Conservation (phyloP, 2,797 vertebrate genomes). For the Emydoidea blandingii region DNA sequence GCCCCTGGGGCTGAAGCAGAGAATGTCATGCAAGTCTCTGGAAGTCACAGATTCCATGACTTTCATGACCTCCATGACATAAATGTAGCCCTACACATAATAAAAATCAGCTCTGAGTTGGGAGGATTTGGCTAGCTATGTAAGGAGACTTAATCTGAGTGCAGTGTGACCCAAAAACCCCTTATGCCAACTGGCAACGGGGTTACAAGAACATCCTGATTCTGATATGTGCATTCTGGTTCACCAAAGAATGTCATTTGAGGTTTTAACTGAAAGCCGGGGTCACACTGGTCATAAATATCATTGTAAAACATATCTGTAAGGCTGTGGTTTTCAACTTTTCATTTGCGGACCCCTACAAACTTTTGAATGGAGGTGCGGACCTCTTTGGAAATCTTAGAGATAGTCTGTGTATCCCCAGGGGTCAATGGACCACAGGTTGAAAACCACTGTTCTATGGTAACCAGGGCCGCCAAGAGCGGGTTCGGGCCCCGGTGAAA, state of each 20-base stretch:
- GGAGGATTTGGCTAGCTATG: not conserved
- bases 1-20: too few relatives aligned
- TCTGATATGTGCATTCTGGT: not conserved
- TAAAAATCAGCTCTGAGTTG: constrained; percentile 21
- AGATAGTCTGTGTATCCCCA: not conserved
- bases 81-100: not conserved
- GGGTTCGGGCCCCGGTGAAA: too few relatives aligned
- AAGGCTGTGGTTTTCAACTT: not conserved
- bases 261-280: not conserved
- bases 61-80: too few relatives aligned
- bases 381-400: not conserved
- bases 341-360: not conserved
- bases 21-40: too few relatives aligned
- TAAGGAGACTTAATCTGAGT: not conserved
- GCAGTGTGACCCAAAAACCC: not conserved
- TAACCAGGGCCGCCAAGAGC: too few relatives aligned
- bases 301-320: not conserved
- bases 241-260: not conserved
- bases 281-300: not conserved
- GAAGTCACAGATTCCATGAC: too few relatives aligned
- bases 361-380: not conserved
- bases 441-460: not conserved
- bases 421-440: not conserved
- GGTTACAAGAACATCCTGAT: not conserved
- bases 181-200: not conserved